Evolutionary conservation across 2,113 vertebrate genomes (phyloP), one percentile per base, ranked within the genome.

Genomic region (Burhinus oedicnemus): DNA sequence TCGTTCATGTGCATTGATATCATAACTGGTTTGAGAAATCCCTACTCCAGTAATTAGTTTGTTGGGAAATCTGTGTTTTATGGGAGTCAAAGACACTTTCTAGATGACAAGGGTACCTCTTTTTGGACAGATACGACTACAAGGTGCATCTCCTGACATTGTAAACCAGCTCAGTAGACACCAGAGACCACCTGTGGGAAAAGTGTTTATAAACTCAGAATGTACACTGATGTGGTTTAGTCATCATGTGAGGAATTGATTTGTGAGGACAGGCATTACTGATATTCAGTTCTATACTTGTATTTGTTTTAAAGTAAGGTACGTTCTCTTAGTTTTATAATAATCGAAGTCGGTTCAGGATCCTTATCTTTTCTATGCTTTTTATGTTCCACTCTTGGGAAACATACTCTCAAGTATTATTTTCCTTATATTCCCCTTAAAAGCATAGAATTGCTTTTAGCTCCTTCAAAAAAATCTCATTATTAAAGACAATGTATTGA

Each of bases 211-310:
- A 42, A 89, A 36, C 12, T 68, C 61, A 75, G 30, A 84, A 71
- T 23, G 1, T 19, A 16, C 34, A 47, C 3, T 36, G 15, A 29
- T 0, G 0, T 2, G 1, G 3, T n/a, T 57, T 45, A 61, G 18
- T 21, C 13, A 21, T 71, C 55, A 68, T 5, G 1, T 29, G 29
- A 81, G 55, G 32, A 83, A 57, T 10, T 83, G 14, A 42, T 47
- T 52, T 94, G 15, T 66, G 40, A 70, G 29, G n/a, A 30, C 12
- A 85, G 5, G 4, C 3, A 36, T 52, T 65, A 36, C 13, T 65
- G 11, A 52, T 42, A 8, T 23, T 44, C 17, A 27, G 18, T 95
- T 92, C 29, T 49, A 4, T 21, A 34, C 6, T 64, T 57, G 8
- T 23, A 16, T 54, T 77, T 92, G 12, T 38, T 91, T 85, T 71